Conservation (phyloP, 2,113 vertebrate species). For the Hystrix brachyura region DNA sequence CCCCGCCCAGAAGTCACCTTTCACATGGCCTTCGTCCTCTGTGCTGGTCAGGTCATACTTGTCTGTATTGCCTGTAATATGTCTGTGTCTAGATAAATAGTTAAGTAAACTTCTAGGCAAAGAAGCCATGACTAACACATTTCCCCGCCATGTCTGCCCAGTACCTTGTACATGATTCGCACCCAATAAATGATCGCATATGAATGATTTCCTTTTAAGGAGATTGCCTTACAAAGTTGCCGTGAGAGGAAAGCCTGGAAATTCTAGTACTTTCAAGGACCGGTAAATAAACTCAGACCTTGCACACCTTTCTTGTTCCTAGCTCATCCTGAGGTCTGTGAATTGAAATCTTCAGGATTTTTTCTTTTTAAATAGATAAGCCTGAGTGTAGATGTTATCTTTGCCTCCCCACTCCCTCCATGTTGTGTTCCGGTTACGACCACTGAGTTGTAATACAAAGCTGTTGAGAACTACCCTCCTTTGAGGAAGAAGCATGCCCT, state of each 20-base stretch:
- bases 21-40: constrained; percentile 2
- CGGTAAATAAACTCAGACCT: background rate
- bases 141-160: constrained; percentile 26
- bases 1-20: background rate
- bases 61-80: constrained; percentile 43
- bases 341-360: constrained; percentile 20
- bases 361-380: background rate
- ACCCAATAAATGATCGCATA: constrained; percentile 55
- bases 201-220: constrained; percentile 44
- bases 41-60: background rate
- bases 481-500: background rate
- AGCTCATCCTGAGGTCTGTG: background rate
- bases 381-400: background rate
- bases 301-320: background rate
- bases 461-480: background rate
- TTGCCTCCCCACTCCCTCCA: background rate
- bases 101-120: constrained; percentile 47
- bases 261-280: background rate
- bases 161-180: constrained; percentile 28
- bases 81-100: constrained; percentile 25
- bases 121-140: constrained; percentile 36
- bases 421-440: background rate
- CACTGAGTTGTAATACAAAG: background rate
- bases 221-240: constrained; percentile 14
- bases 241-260: background rate